Evolutionary conservation across 2,888 invertebrate species (phyloP).

Genomic region (Drosophila macrospina): DNA sequence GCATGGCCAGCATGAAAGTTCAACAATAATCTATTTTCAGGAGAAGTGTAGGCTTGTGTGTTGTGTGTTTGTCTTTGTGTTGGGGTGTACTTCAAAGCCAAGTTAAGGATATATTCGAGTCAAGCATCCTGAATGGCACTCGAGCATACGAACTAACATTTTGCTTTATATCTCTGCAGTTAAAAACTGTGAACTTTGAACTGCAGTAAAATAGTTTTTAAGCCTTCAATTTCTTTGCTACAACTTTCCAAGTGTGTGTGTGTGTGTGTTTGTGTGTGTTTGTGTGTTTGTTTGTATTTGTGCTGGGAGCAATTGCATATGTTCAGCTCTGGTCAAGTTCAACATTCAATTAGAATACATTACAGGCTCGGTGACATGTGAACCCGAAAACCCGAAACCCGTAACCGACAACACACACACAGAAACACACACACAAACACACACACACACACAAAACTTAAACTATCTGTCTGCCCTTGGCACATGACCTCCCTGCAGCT

Average conservation of each 20-base stretch:
- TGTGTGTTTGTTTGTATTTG: slow-evolving; percentile 7
- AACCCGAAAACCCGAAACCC: slow-evolving; percentile 28
- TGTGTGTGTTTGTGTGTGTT: slow-evolving; percentile 4
- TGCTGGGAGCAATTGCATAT: slow-evolving; percentile 45
- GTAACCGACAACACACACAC: slow-evolving; percentile 21
- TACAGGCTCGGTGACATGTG: slow-evolving; percentile 75
- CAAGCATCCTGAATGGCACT: slow-evolving; percentile 12
- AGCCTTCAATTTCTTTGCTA: slow-evolving; percentile 8
- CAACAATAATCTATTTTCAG: neutral
- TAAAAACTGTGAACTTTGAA: slow-evolving; percentile 28
- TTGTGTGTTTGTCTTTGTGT: neutral
- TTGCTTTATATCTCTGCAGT: slow-evolving; percentile 2
- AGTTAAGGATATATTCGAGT: slow-evolving; percentile 1
- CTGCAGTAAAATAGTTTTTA: slow-evolving; percentile 26
- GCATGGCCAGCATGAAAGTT: slow-evolving; percentile 3
- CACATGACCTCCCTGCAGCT: slow-evolving; percentile 40
- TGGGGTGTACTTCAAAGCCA: neutral
- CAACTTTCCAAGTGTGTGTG: slow-evolving; percentile 1
- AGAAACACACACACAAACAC: neutral
- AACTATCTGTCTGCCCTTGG: slow-evolving; percentile 53
- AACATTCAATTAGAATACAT: slow-evolving; percentile 81
- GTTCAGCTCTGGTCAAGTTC: slow-evolving; percentile 70
- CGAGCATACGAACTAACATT: neutral
- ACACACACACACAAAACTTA: slow-evolving; percentile 2
- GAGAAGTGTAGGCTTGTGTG: neutral